Conservation (phyloP, 2,888 invertebrate genomes). For the Yponomeuta sedellus region DNA sequence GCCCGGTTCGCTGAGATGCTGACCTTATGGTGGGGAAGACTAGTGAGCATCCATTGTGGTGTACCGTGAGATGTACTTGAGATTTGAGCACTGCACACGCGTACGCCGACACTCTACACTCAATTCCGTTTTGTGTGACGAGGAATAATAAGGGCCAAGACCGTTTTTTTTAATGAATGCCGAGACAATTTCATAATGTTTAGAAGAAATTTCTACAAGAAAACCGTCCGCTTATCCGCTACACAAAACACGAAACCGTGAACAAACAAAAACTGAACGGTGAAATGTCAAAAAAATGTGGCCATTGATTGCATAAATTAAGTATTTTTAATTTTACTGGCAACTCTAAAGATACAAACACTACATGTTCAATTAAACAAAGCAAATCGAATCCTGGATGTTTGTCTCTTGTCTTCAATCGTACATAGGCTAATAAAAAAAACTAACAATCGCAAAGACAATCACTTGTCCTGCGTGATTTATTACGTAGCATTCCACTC, state of each 20-base stretch:
- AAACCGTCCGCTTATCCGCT: background rate
- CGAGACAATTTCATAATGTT: background rate
- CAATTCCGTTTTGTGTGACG: background rate
- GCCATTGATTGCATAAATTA: too few relatives aligned
- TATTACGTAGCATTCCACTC: too few relatives aligned
- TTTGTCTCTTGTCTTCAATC: too few relatives aligned
- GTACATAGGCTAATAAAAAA: too few relatives aligned
- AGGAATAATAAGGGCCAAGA: background rate
- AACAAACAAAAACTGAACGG: background rate
- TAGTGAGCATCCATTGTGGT: conserved; percentile 14
- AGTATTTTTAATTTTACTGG: too few relatives aligned
- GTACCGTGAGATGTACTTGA: background rate
- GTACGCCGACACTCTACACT: background rate
- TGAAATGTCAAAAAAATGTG: background rate
- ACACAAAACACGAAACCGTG: background rate
- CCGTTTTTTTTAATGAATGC: background rate
- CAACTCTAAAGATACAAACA: too few relatives aligned
- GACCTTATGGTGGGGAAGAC: conserved; percentile 28
- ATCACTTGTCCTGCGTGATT: too few relatives aligned
- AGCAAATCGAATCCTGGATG: too few relatives aligned
- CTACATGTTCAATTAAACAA: background rate
- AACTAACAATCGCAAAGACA: too few relatives aligned
- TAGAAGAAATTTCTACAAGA: background rate
- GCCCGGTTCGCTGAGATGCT: conserved; percentile 40
- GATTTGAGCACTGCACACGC: background rate